Base-by-base conservation (phyloP, 2,888 invertebrate genomes). In the Cataglyphis rosenhaueri region DNA sequence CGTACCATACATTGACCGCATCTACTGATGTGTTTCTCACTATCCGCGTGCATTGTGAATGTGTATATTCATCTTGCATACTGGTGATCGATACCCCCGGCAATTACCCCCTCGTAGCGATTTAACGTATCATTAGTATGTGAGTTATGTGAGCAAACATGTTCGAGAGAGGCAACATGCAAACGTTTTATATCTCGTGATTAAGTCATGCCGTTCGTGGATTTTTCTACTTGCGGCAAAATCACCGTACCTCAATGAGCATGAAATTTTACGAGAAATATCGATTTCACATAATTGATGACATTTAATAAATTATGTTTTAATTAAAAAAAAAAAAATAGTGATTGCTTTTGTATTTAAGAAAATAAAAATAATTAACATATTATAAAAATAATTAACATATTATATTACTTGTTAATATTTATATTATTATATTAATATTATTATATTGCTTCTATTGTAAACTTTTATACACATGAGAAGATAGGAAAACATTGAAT, bases 121-220 rank as follows among this genome's bases (percentile, higher is more conserved):
- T 90, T 90, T 85, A 88, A 90, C 90, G 89, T 90, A 86, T 89
- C 86, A 90, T 86, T 89, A 89, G 86, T 83, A 75, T 84, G 70
- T 70, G 79, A 84, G 86, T 90, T 89, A 90, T 87, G 85, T 85
- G 89, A 86, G 85, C 90, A 90, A 90, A 90, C 87, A 86, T 65
- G 85, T 81, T 84, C 85, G 83, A 84, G 85, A 84, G 85, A 83
- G 81, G 76, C 65, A 52, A 3, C 52, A 52, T 76, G 83, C 64
- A 64, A 85, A 84, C 85, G 84, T 84, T 85, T 70, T 83, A 70
- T 82, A 78, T 87, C 81, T 87, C 82, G 64, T 59, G 74, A 76
- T 21, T 61, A 25, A 32, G 78, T 29, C 57, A 21, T 55, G 66
- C 52, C 59, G 32, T 15, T 12, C 10, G 64, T 35, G 32, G 57